Conservation (phyloP, 2,113 vertebrate genomes). For the Centropristis striata region DNA sequence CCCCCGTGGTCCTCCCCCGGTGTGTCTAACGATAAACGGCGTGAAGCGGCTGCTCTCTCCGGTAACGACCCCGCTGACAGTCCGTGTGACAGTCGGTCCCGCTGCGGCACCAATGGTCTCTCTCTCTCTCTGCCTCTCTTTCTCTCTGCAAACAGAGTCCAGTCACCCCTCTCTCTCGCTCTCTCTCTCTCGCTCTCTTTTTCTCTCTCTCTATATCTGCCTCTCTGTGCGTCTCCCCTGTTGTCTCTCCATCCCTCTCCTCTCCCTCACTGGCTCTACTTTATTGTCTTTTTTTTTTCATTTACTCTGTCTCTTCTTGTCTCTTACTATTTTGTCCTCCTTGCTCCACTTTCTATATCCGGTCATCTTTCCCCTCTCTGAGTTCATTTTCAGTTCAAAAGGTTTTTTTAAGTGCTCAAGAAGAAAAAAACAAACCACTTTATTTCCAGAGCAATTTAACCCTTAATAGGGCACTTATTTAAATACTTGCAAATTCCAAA, state of each 20-base stretch:
- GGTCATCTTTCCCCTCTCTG: neutral
- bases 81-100: constrained; percentile 75
- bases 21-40: constrained; percentile 17
- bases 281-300: neutral
- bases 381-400: constrained; percentile 9
- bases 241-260: neutral
- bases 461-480: too few relatives aligned
- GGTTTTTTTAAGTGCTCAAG: neutral
- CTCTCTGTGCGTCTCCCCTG: neutral
- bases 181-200: neutral
- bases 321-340: neutral
- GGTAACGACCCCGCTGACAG: constrained; percentile 64
- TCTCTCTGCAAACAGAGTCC: constrained; percentile 31
- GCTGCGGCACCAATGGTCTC: constrained; percentile 69
- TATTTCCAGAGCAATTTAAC: neutral
- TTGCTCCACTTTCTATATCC: neutral
- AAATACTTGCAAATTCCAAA: too few relatives aligned
- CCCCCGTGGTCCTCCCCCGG: neutral
- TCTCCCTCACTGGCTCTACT: neutral
- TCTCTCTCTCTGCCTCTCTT: neutral
- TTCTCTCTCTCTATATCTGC: neutral
- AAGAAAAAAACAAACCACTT: neutral
- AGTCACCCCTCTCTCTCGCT: constrained; percentile 29
- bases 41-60: constrained; percentile 58
- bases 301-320: neutral